Base-by-base conservation (phyloP, 2,888 invertebrate species). In the Tortrix viridana region DNA sequence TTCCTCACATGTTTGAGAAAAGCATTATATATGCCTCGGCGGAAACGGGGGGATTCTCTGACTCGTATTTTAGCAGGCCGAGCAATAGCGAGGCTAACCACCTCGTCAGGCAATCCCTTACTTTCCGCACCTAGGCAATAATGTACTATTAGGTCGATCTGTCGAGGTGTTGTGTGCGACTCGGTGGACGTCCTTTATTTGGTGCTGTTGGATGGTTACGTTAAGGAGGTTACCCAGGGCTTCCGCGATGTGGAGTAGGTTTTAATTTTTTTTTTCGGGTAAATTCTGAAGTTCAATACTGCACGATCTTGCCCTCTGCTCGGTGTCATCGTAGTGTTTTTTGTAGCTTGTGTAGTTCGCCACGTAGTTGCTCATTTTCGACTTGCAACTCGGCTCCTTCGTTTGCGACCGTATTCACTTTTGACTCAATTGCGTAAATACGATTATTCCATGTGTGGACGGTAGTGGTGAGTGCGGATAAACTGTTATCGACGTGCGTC, bases 261-360 rank as follows among this genome's bases (percentile, higher is more conserved):
- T 48, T 37, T 60, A 54, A 18, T 41, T 23, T 18, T 48, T 54
- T 38, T 14, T 44, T 22, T 60, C 55, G 2, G 55, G 63, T 3
- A 63, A 16, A 49, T 57, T 56, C 12, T 63, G 63, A 1, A 63
- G 46, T 16, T 63, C 63, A 5, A 63, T 37, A 32, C 57, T 63
- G 18, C 46, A 57, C 16, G 12, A 5, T 12, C 63, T 18, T 7
- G 56, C 6, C 7, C 18, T 38, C 22, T 63, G 63, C 12, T 63
- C 63, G 2, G 37, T 37, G n/a, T 53, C 53, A 20, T 60, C 53
- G 12, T 9, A 23, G n/a, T n/a, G n/a, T n/a, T 23, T 48, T 47
- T n/a, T 48, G 38, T n/a, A 38, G 12, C 2, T 4, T 2, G 38
- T 5, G n/a, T 38, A 38, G 12, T 14, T 38, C 38, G 4, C 38